Conservation (phyloP, 1,140 invertebrate genomes). For the Brachionus manjavacas region DNA sequence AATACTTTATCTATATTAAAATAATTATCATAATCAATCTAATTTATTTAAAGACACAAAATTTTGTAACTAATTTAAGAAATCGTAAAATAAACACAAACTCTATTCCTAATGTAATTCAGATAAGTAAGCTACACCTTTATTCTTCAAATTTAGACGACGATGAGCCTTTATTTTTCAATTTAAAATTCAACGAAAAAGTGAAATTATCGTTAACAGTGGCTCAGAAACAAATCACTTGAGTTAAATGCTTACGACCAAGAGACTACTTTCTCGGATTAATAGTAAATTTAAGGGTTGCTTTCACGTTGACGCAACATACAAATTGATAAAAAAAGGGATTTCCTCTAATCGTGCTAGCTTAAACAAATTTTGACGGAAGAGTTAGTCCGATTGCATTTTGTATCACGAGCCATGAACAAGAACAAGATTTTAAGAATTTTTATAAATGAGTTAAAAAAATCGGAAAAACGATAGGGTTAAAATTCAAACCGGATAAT, state of each 20-base stretch:
- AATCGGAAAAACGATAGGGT: neutral
- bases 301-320: neutral
- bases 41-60: slow-evolving; percentile 1
- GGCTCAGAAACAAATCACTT: neutral
- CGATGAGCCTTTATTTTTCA: neutral
- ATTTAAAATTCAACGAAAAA: neutral
- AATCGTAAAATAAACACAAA: slow-evolving; percentile 5
- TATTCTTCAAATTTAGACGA: neutral
- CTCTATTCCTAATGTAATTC: neutral
- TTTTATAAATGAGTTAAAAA: neutral
- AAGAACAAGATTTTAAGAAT: slow-evolving; percentile 4
- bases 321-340: neutral
- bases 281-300: neutral
- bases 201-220: slow-evolving; percentile 1
- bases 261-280: neutral
- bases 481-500: neutral
- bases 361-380: neutral
- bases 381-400: slow-evolving; percentile 1
- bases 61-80: neutral
- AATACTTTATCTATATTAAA: neutral
- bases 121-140: neutral
- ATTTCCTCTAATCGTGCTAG: slow-evolving; percentile 1
- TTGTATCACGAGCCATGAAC: neutral
- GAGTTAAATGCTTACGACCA: neutral
- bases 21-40: neutral